Evolutionary conservation across 2,888 invertebrate genomes (phyloP), one percentile per base, ranked within the genome.

Genomic region (Conistra vaccinii): DNA sequence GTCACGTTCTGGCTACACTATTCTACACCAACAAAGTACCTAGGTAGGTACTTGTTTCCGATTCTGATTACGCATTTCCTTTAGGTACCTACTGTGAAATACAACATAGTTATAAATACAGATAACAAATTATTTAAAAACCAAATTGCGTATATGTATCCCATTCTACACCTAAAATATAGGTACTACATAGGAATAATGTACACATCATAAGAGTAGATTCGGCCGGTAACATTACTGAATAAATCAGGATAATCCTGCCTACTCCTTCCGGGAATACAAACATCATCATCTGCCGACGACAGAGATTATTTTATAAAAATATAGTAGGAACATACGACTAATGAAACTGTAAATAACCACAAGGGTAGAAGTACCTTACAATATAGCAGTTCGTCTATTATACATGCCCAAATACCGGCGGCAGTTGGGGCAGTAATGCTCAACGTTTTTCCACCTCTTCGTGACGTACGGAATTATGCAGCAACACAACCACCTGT

Each of bases 401-500:
- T 92, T 88, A 81, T 94, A 96, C 32, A 94, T 89, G 35, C 96
- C 96, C 72, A 96, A 88, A 87, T 92, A 95, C 73, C 88, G 90
- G 60, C 87, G 90, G 76, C 96, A 96, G 65, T 89, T 93, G 1
- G 96, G 96, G 74, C 96, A 96, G 72, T 93, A 93, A 79, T 96
- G 96, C 70, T 96, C 95, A 0, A 96, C 96, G 71, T 96, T 95
- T 81, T 95, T 96, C 95, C 95, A 96, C 70, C 92, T 90, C 75
- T 93, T 95, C 4, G 91, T 88, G 23, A 95, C 73, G 81, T 96
- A 96, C 0, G 96, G 96, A 53, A 95, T 66, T 48, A 96, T 73
- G 71, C 96, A 96, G 89, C 96, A 96, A 85, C 95, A 96, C 81
- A 96, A 67, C 96, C 96, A 96, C 96, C 96, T 96, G 92, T 3